Evolutionary conservation across 2,797 vertebrate genomes (phyloP).

Genomic region (Esox masquinongy): DNA sequence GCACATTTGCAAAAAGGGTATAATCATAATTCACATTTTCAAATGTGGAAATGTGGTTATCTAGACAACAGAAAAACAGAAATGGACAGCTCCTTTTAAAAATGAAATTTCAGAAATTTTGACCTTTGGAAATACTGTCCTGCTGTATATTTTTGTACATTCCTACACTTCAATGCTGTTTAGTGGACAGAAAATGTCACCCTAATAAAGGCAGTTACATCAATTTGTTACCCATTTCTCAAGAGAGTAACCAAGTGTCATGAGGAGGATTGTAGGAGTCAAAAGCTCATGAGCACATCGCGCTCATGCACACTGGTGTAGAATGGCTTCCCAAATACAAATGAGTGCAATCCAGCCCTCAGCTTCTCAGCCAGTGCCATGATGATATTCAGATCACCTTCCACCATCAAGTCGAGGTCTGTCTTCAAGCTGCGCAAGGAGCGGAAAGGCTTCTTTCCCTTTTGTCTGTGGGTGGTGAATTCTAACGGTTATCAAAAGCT

Average conservation of each 20-base stretch:
- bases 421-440: conserved; percentile 91
- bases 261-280: conserved; percentile 35
- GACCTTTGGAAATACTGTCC: neutral
- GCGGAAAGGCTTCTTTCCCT: conserved; percentile 93
- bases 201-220: neutral
- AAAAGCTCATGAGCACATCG: conserved; percentile 93
- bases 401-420: conserved; percentile 90
- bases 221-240: neutral
- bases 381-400: conserved; percentile 94
- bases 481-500: neutral
- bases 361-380: conserved; percentile 98
- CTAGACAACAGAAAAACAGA: too few species aligned
- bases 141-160: neutral
- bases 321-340: conserved; percentile 93
- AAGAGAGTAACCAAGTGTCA: neutral
- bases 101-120: too few species aligned
- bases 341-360: conserved; percentile 91
- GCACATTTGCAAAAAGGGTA: too few species aligned
- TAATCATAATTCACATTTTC: too few species aligned
- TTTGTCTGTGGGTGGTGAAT: conserved; percentile 79
- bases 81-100: neutral
- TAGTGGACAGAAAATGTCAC: neutral
- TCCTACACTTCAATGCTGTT: neutral
- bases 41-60: too few species aligned
- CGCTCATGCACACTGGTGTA: conserved; percentile 94